Evolutionary conservation across 2,797 vertebrate species (phyloP), one percentile per base, ranked within the genome.

Genomic region (Acanthurus leucopareius): DNA sequence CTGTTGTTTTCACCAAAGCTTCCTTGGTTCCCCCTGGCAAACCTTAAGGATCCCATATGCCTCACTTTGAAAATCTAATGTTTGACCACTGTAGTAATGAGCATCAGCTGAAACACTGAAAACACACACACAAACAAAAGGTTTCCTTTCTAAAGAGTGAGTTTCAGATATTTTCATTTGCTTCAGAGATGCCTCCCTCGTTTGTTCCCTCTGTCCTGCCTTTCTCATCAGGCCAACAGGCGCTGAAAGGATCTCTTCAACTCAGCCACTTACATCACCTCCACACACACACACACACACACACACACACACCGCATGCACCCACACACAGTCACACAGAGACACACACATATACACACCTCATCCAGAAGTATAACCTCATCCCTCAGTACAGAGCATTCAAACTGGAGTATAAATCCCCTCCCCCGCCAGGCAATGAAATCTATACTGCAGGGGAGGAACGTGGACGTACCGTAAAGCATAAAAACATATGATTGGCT

Each of bases 211-310:
- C 47, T 32, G 9, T 51, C 25, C 58, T 87, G 89, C 5, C 17
- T 71, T 78, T 80, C 42, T 58, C 74, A 79, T 86, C 66, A 77
- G 60, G 20, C 28, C 10, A 8, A 22, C 22, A 69, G 73, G 71
- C 5, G 45, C 68, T 75, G 71, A 78, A 68, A 77, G n/a, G n/a
- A 68, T 76, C 66, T 75, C 51, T 63, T 86, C 47, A 69, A 73
- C 64, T 75, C 61, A 69, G 74, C 47, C 77, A 53, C 77, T 82
- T 73, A 73, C 82, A 69, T 87, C 86, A 89, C 62, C 35, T 63
- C 52, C 60, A 35, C 73, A 45, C 47, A 62, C 44, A 45, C 44
- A 45, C 44, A 45, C 10, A 54, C 61, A 28, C 68, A 44, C 74
- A 74, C 59, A 3, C 47, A 38, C 58, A 45, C 59, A 48, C 69